These are phyloP conservation scores for Agrilus mali DNA, from an alignment of 2,888 invertebrate genomes.

Conservation along the genomic window DNA sequence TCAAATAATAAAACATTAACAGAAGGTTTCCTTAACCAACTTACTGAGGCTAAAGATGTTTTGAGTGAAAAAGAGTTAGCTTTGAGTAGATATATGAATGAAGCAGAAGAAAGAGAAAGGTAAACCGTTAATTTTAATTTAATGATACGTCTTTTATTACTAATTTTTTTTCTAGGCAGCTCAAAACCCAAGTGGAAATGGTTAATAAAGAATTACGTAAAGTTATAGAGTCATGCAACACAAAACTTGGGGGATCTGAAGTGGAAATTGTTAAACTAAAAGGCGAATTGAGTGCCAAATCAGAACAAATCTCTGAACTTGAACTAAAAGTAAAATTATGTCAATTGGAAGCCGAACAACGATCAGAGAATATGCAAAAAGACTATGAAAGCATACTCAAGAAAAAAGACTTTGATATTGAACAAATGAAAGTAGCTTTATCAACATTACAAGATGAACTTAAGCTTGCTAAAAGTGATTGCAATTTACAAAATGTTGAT, in stretches of 20 bases:
- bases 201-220: constrained; percentile 6
- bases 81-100: too few relatives aligned
- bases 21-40: too few relatives aligned
- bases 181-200: constrained; percentile 23
- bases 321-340: constrained; percentile 31
- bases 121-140: too few relatives aligned
- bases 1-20: background rate
- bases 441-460: constrained; percentile 17
- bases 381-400: constrained; percentile 9
- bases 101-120: too few relatives aligned
- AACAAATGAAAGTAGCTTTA: constrained; percentile 16
- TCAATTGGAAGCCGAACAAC: constrained; percentile 27
- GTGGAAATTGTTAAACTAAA: constrained; percentile 17
- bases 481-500: constrained; percentile 15
- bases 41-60: too few relatives aligned
- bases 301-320: constrained; percentile 14
- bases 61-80: too few relatives aligned
- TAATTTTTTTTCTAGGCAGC: too few relatives aligned
- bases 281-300: constrained; percentile 16
- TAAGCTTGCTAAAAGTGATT: constrained; percentile 23
- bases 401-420: constrained; percentile 29
- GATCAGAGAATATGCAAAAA: constrained; percentile 7
- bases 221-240: constrained; percentile 3
- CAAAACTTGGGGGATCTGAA: constrained; percentile 12
- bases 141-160: too few relatives aligned